Base-by-base conservation (phyloP, 1,140 invertebrate species). In the Grapholita molesta region DNA sequence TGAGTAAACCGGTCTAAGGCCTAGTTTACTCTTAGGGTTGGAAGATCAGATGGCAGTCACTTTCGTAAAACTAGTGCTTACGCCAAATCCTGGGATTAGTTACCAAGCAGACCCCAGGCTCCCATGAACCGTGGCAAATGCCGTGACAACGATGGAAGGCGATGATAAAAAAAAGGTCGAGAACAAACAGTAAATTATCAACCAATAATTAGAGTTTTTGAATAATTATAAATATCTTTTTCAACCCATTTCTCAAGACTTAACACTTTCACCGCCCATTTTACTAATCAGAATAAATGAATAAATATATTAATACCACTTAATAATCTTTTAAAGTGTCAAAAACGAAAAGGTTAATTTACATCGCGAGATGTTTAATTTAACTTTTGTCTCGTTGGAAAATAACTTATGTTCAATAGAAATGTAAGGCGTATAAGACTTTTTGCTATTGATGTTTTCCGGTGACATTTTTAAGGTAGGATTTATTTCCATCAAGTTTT, bases 341-440 rank as follows among this genome's bases (percentile, higher is more conserved):
- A 61, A 61, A 61, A 66, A 23, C 18, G 35, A 66, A 66, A 66
- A 66, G 35, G 32, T 38, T 66, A 38, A 66, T 66, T 35, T 66
- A 66, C 35, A 66, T 25, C 6, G 9, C 6, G 55, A 61, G 55
- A 28, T 61, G 55, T 7, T 23, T 48, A 21, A 48, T 21, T 48
- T 48, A 48, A 48, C 18, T 48, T 48, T 18, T 8, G 15, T 21
- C 8, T 48, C 18, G n/a, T 21, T 48, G 8, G 3, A 48, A 48
- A 48, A 21, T 15, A 18, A 48, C 18, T 5, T 48, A 48, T 21
- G 42, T 48, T 48, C 0, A 0, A 1, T 38, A 38, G 1, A 38
- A 38, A 38, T 6, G 15, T 4, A 48, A 21, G 18, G 18, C 12
- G 6, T 8, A 48, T 48, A 48, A 48, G 42, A 48, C 18, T 21